Conservation (phyloP, 2,888 invertebrate species). For the Drosophila pseudotakahashii region DNA sequence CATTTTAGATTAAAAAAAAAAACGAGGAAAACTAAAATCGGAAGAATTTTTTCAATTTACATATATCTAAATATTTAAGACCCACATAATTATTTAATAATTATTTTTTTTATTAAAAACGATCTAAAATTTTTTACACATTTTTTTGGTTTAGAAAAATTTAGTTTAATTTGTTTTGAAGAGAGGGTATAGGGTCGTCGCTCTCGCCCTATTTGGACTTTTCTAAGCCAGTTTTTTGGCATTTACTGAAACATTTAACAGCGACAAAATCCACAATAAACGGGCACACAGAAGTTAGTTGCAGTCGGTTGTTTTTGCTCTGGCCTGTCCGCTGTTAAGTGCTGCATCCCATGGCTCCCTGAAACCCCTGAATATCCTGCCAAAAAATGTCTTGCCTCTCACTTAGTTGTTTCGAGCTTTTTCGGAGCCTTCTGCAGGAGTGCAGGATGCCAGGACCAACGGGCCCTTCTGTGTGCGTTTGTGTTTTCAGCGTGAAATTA, state of each 20-base stretch:
- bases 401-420: constrained; percentile 24
- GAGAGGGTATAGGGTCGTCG: constrained; percentile 2
- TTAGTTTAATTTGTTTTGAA: neutral
- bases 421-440: neutral
- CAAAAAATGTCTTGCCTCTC: constrained; percentile 37
- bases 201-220: constrained; percentile 16
- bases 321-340: constrained; percentile 12
- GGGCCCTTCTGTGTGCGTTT: constrained; percentile 28
- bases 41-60: no score
- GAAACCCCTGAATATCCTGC: neutral
- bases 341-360: neutral
- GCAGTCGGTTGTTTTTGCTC: constrained; percentile 12
- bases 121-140: no score
- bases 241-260: constrained; percentile 66
- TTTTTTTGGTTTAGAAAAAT: no score
- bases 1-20: no score
- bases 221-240: constrained; percentile 28
- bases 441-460: constrained; percentile 2
- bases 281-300: constrained; percentile 50
- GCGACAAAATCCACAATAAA: constrained; percentile 57
- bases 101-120: no score
- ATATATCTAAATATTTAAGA: no score
- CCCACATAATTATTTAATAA: no score
- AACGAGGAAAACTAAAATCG: no score
- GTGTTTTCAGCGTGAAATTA: constrained; percentile 80